phyloP scores from a whole-genome alignment of 92 coral and sea anemone genomes.

The Epizoanthus ramosus region DNA sequence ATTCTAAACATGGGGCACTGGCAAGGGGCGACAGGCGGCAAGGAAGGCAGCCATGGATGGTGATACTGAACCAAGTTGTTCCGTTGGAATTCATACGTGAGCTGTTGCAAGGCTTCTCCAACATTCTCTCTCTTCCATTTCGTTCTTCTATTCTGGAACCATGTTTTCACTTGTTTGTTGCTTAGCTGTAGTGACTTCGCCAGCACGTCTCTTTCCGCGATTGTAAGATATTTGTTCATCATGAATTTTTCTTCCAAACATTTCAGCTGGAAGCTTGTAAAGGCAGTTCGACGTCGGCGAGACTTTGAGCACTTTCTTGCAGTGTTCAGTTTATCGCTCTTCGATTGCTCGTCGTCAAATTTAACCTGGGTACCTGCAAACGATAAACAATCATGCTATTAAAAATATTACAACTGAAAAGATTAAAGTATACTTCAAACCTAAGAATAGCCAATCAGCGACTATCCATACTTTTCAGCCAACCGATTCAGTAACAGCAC shows the following conservation, averaged over 20 bases:
- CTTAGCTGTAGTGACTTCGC: constrained; percentile 96
- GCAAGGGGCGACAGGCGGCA: constrained; percentile 61
- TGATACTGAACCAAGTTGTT: constrained; percentile 75
- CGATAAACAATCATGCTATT: not conserved
- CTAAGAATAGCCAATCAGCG: too few relatives aligned
- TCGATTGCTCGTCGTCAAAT: constrained; percentile 25
- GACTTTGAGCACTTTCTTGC: constrained; percentile 65
- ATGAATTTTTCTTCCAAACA: constrained; percentile 95
- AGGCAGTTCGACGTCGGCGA: constrained; percentile 92
- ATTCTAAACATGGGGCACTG: constrained; percentile 50
- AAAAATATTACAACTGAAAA: too few relatives aligned
- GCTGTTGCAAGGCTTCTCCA: constrained; percentile 89
- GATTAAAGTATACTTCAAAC: too few relatives aligned
- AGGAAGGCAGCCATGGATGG: constrained; percentile 83
- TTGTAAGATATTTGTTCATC: constrained; percentile 95
- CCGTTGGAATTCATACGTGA: constrained; percentile 86
- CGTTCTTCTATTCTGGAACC: constrained; percentile 98
- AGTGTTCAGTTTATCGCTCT: constrained; percentile 7
- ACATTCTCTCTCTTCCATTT: constrained; percentile 98
- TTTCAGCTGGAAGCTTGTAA: constrained; percentile 95
- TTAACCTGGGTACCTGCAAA: constrained; percentile 16
- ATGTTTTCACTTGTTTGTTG: constrained; percentile 95
- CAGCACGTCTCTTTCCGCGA: constrained; percentile 94
- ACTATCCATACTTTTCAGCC: too few relatives aligned
- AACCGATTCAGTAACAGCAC: too few relatives aligned